Evolutionary conservation across 2,797 vertebrate genomes (phyloP), one percentile per base, ranked within the genome.

Genomic region (Microctenopoma stevenorrisi): DNA sequence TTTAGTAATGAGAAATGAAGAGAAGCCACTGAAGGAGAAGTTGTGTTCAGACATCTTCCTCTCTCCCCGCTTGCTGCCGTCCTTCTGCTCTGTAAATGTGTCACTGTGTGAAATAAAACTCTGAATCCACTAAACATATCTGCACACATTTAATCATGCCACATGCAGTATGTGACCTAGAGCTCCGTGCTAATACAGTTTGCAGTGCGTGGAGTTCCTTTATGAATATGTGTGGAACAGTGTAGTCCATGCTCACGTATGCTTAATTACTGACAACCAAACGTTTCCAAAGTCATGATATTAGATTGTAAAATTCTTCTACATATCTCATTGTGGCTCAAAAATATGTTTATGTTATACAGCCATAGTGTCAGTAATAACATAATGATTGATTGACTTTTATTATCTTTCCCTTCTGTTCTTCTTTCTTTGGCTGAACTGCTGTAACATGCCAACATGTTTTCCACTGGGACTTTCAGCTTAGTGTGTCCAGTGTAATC

Each of bases 91-190:
- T 28, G 33, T 40, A 28, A 40, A 42, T 68, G 10, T 52, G 37
- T 38, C 67, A 55, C 33, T 35, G 25, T 22, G 28, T 22, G 25
- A 69, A 52, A 52, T 70, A 50, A 50, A 75, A 65, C 43, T n/a
- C 33, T 35, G 8, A 35, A 49, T 18, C 22, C 33, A 40, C 26
- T 46, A 44, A 22, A 64, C 43, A 57, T n/a, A 47, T 50, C 4
- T 28, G 52, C 30, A 26, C 26, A 56, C 16, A 62, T 60, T 72
- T 56, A 13, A 62, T 61, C 33, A 35, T 35, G 33, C 33, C 51
- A 56, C 25, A 42, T 56, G 40, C 0, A 51, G 6, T 37, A n/a
- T 44, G 51, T 74, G 66, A 79, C 18, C 47, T 51, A 43, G 18
- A 51, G 30, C 9, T 13, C 67, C 33, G 14, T 4, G 25, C 30